These are phyloP conservation scores for Brachionus rubens DNA, from an alignment of 1,140 invertebrate genomes.

Conservation along the genomic window DNA sequence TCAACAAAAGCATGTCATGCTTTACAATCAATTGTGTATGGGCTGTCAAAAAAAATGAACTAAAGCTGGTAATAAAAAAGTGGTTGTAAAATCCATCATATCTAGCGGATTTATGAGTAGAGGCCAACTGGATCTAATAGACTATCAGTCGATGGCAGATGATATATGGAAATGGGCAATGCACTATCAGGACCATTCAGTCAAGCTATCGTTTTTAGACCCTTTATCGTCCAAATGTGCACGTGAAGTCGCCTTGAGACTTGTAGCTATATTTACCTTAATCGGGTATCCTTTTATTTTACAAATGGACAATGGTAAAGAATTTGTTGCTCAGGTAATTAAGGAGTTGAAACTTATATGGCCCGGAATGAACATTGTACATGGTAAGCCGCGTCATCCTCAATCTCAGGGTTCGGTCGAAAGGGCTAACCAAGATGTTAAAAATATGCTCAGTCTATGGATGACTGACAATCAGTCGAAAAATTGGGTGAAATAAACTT, in stretches of 20 bases:
- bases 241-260: slow-evolving; percentile 52
- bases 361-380: background rate
- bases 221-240: slow-evolving; percentile 51
- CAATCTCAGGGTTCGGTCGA: too few relatives aligned
- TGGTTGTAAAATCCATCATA: slow-evolving; percentile 46
- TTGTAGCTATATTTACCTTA: slow-evolving; percentile 58
- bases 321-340: slow-evolving; percentile 50
- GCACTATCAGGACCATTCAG: slow-evolving; percentile 61
- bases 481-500: too few relatives aligned
- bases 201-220: slow-evolving; percentile 59
- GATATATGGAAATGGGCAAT: slow-evolving; percentile 58
- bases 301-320: slow-evolving; percentile 57
- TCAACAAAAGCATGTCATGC: background rate
- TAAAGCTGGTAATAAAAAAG: background rate
- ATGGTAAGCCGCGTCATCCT: too few relatives aligned
- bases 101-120: slow-evolving; percentile 46
- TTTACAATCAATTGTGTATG: slow-evolving; percentile 43
- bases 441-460: too few relatives aligned
- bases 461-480: too few relatives aligned
- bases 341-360: slow-evolving; percentile 37
- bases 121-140: slow-evolving; percentile 48
- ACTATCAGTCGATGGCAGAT: slow-evolving; percentile 46
- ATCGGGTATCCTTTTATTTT: slow-evolving; percentile 54
- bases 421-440: too few relatives aligned
- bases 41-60: slow-evolving; percentile 39